phyloP scores from a whole-genome alignment of 2,113 vertebrate species.

The Notothenia rossii region DNA sequence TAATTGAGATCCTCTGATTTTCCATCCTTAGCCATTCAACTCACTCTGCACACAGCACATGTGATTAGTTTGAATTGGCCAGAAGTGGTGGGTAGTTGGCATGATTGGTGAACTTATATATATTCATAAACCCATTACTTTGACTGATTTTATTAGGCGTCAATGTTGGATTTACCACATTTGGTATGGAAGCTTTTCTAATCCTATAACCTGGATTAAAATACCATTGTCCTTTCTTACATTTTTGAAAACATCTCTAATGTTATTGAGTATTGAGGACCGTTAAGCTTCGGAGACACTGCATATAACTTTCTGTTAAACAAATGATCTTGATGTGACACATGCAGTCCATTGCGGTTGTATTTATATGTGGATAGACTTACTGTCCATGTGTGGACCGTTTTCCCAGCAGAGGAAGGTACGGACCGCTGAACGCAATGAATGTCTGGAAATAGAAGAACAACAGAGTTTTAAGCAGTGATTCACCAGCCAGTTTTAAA shows the following conservation, averaged over 20 bases:
- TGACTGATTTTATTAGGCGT: not conserved
- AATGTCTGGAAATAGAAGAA: conserved; percentile 34
- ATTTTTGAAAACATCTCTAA: not conserved
- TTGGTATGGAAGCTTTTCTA: not conserved
- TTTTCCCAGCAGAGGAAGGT: conserved; percentile 26
- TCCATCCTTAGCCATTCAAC: too few relatives aligned
- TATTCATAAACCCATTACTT: not conserved
- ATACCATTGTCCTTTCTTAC: not conserved
- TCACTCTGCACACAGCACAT: not conserved
- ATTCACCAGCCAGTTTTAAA: not conserved
- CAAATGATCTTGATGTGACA: not conserved
- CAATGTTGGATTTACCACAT: not conserved
- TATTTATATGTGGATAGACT: conserved; percentile 2
- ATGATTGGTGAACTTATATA: not conserved
- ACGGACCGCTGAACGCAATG: conserved; percentile 19
- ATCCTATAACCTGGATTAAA: not conserved
- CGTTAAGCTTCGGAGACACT: not conserved
- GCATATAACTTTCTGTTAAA: not conserved
- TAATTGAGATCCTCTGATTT: not conserved
- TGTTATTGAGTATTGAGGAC: not conserved
- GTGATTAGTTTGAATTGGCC: not conserved
- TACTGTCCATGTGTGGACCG: conserved; percentile 10
- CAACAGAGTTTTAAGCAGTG: not conserved
- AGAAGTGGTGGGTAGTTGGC: not conserved
- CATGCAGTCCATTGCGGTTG: conserved; percentile 17